Conservation (phyloP, 2,888 invertebrate genomes). For the Caenorhabditis angaria region DNA sequence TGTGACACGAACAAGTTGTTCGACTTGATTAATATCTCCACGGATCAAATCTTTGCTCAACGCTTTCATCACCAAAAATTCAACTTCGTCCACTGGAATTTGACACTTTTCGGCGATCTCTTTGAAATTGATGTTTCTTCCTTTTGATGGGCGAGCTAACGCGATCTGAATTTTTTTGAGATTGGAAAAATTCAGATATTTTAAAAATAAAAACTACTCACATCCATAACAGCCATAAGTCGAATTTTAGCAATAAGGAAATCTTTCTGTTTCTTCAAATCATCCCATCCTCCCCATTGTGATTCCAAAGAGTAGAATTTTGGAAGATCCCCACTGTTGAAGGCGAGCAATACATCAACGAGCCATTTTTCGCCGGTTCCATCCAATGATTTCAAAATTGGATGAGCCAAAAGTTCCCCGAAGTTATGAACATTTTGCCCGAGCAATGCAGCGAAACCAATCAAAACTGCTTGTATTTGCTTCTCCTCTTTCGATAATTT, state of each 20-base stretch:
- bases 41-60: conserved; percentile 90
- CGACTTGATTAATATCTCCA: conserved; percentile 77
- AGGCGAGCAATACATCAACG: conserved; percentile 79
- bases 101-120: conserved; percentile 89
- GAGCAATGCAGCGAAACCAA: conserved; percentile 91
- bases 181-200: conserved; percentile 1
- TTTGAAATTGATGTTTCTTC: conserved; percentile 85
- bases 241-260: conserved; percentile 84
- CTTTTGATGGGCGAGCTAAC: conserved; percentile 88
- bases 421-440: conserved; percentile 96
- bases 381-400: conserved; percentile 86
- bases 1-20: conserved; percentile 81
- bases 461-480: conserved; percentile 80
- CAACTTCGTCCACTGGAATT: conserved; percentile 78
- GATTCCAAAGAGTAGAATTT: conserved; percentile 77
- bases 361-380: conserved; percentile 86
- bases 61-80: conserved; percentile 96
- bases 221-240: conserved; percentile 92
- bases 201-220: conserved; percentile 38
- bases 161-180: conserved; percentile 81
- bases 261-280: conserved; percentile 63
- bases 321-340: conserved; percentile 82
- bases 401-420: conserved; percentile 93
- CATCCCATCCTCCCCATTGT: conserved; percentile 74
- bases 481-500: conserved; percentile 57